phyloP scores from a whole-genome alignment of 2,797 vertebrate genomes.

The Pristis pectinata region DNA sequence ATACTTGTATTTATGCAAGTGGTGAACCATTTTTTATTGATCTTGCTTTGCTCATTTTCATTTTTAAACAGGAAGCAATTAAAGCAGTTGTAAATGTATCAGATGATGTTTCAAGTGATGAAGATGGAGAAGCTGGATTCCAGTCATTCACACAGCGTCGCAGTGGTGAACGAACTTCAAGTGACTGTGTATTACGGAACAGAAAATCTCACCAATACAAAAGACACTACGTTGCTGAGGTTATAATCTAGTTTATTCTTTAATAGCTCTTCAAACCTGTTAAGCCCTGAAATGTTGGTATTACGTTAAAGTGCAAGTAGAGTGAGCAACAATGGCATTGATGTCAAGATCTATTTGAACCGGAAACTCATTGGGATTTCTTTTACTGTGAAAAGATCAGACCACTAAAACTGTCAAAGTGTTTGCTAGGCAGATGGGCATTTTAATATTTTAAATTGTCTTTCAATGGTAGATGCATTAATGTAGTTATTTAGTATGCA shows the following conservation, averaged over 20 bases:
- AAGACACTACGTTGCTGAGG: constrained; percentile 84
- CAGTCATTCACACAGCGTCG: constrained; percentile 61
- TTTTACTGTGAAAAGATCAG: background rate
- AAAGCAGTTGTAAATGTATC: constrained; percentile 65
- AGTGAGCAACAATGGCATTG: constrained; percentile 41
- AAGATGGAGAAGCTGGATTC: constrained; percentile 72
- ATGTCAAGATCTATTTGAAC: constrained; percentile 39
- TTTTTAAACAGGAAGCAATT: constrained; percentile 60
- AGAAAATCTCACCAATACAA: constrained; percentile 86
- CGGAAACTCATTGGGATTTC: background rate
- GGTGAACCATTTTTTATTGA: background rate
- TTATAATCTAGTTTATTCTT: constrained; percentile 43
- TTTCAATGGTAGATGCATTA: background rate
- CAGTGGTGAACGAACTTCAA: constrained; percentile 67
- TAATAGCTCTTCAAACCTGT: background rate
- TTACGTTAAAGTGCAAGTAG: background rate
- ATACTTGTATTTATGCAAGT: background rate
- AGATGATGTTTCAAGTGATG: constrained; percentile 93
- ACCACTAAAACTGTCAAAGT: background rate
- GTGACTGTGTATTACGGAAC: constrained; percentile 72
- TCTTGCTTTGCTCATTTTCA: background rate
- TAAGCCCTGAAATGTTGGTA: no score
- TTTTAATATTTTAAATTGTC: background rate
- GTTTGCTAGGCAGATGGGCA: background rate
- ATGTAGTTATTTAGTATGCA: no score